A percentile compares a stretch with the other conserved stretches of the same genome.
phyloP scores from a whole-genome alignment of 2,113 vertebrate genomes.

The Clarias magur region DNA sequence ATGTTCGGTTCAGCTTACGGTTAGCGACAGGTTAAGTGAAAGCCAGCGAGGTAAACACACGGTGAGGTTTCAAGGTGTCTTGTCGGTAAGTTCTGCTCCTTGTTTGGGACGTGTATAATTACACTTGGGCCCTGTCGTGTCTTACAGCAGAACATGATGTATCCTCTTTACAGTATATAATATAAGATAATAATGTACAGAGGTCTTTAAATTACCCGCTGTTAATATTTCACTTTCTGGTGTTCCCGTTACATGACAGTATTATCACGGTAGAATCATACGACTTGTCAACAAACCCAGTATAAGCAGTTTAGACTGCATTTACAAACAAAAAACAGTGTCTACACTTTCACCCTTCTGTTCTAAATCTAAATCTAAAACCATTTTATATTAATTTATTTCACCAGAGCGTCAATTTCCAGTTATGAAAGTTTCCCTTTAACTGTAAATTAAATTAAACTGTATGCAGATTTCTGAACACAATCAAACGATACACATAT shows the following conservation, averaged over 20 bases:
- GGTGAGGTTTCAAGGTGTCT: slow-evolving; percentile 48
- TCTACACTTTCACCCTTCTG: not conserved
- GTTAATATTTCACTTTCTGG: not conserved
- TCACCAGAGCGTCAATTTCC: not conserved
- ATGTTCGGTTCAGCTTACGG: not conserved
- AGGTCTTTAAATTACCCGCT: not conserved
- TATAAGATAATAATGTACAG: not conserved
- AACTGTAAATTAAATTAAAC: not conserved
- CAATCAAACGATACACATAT: not conserved
- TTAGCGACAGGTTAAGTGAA: not conserved
- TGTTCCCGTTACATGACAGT: not conserved
- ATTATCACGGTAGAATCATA: not conserved
- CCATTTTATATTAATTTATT: not conserved
- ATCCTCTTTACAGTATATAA: not conserved
- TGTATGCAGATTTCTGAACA: not conserved
- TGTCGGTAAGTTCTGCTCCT: not conserved
- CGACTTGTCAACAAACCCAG: not conserved
- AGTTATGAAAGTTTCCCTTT: not conserved
- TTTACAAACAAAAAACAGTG: too few relatives aligned
- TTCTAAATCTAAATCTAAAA: not conserved
- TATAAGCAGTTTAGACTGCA: not conserved
- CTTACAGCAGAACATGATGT: not conserved
- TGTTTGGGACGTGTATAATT: not conserved
- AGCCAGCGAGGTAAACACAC: slow-evolving; percentile 8
- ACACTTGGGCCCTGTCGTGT: slow-evolving; percentile 8